Evolutionary conservation across 2,888 invertebrate genomes (phyloP), one percentile per base, ranked within the genome.

Genomic region (Oeneis ivallda): DNA sequence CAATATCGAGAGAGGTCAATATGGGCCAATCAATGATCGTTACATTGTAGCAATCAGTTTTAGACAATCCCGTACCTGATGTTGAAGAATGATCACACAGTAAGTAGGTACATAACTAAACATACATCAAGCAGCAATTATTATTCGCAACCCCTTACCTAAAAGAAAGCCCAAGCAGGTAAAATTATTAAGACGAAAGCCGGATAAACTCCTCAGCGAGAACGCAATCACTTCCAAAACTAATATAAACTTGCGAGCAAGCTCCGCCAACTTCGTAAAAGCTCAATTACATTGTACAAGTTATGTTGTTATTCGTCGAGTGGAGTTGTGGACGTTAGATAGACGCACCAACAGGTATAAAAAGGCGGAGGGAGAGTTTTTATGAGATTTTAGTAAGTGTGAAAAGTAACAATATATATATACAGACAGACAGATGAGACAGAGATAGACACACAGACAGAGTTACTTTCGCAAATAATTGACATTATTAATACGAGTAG

Each of bases 221-320:
- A 60, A 49, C 11, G 47, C 34, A 54, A 53, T 62, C 43, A 53
- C 54, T 37, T 37, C 47, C 34, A 54, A 54, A 62, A 54, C 45
- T 62, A 62, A 62, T 62, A 54, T 45, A 54, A 54, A 62, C 62
- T 62, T 45, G 54, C 17, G n/a, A 43, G 47, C 34, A 53, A 62
- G 19, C 52, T 41, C 45, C 4, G 32, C 34, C 17, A 62, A 61
- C 50, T 58, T 45, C 32, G 43, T 45, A 17, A 41, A 49, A 60
- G 60, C 49, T 47, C 60, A 60, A 60, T 60, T 60, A 60, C 60
- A 60, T 49, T 50, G 49, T 49, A 37, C 13, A 49, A 60, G 49
- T 50, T 60, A 50, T 39, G 47, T 49, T 60, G 60, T 60, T 60
- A 60, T 49, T 13, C 60, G 49, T 60, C 41, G 37, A 60, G 37